phyloP scores from a whole-genome alignment of 2,113 vertebrate species.

The Cephalopholis sonnerati region DNA sequence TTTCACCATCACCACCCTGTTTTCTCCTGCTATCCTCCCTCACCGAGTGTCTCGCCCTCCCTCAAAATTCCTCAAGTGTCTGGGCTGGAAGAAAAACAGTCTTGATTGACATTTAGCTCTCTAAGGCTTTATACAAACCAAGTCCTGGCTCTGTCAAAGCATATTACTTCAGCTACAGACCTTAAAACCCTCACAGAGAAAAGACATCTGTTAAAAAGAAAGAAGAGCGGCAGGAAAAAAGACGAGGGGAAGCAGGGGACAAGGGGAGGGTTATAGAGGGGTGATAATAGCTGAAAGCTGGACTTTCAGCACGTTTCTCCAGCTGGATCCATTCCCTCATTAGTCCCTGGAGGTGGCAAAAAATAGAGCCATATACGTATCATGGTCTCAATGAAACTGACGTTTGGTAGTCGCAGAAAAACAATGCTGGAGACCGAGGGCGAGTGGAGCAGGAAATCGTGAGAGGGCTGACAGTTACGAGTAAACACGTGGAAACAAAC shows the following conservation, averaged over 20 bases:
- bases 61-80: conserved; percentile 81
- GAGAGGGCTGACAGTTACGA: not conserved
- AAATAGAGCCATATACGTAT: conserved; percentile 44
- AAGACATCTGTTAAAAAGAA: conserved; percentile 77
- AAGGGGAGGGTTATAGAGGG: conserved; percentile 55
- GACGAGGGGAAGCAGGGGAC: conserved; percentile 43
- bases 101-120: conserved; percentile 84
- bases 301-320: conserved; percentile 69
- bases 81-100: conserved; percentile 79
- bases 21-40: conserved; percentile 60
- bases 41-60: conserved; percentile 68
- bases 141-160: conserved; percentile 73
- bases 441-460: conserved; percentile 8
- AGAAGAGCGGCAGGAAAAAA: conserved; percentile 44
- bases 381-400: conserved; percentile 34
- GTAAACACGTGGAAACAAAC: conserved; percentile 9
- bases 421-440: not conserved
- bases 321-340: conserved; percentile 63
- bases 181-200: conserved; percentile 71
- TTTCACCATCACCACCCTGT: conserved; percentile 42
- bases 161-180: conserved; percentile 80
- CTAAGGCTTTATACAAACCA: conserved; percentile 77
- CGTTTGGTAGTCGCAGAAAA: conserved; percentile 26
- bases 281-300: conserved; percentile 73
- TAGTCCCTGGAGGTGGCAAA: conserved; percentile 36